These are phyloP conservation scores for Digitonthophagus gazella DNA, from an alignment of 2,888 invertebrate genomes.

Conservation along the genomic window DNA sequence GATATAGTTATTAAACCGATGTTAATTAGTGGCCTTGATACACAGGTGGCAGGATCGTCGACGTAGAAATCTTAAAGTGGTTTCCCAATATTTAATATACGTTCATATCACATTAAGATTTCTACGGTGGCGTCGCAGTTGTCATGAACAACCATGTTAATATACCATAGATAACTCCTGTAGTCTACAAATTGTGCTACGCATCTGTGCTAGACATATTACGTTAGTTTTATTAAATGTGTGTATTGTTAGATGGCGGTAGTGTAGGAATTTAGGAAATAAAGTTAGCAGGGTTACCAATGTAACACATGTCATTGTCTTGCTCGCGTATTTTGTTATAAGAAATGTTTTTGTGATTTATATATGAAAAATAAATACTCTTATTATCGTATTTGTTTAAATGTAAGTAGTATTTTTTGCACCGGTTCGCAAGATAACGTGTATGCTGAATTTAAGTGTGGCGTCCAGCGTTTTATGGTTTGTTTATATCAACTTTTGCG, in stretches of 20 bases:
- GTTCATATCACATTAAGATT: too few species aligned
- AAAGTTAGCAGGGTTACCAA: constrained; percentile 18
- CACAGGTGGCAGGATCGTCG: too few species aligned
- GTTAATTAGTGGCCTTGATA: too few species aligned
- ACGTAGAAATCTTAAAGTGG: too few species aligned
- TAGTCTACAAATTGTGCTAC: too few species aligned
- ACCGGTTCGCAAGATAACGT: background rate
- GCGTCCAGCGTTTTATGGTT: constrained; percentile 5
- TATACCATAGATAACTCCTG: too few species aligned
- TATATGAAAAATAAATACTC: constrained; percentile 29
- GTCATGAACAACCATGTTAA: too few species aligned
- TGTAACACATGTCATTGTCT: constrained; percentile 33
- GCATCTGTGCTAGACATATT: background rate
- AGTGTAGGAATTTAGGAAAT: background rate
- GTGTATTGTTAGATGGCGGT: background rate
- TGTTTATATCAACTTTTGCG: constrained; percentile 5
- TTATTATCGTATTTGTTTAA: constrained; percentile 21
- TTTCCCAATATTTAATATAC: too few species aligned
- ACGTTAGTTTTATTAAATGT: background rate
- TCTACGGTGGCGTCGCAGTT: too few species aligned
- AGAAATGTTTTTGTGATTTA: constrained; percentile 35
- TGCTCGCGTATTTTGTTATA: constrained; percentile 34
- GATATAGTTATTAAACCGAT: too few species aligned
- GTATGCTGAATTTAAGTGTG: constrained; percentile 13
- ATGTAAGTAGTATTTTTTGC: constrained; percentile 23